Conservation (phyloP, 2,888 invertebrate genomes). For the Heliconius charithonia region DNA sequence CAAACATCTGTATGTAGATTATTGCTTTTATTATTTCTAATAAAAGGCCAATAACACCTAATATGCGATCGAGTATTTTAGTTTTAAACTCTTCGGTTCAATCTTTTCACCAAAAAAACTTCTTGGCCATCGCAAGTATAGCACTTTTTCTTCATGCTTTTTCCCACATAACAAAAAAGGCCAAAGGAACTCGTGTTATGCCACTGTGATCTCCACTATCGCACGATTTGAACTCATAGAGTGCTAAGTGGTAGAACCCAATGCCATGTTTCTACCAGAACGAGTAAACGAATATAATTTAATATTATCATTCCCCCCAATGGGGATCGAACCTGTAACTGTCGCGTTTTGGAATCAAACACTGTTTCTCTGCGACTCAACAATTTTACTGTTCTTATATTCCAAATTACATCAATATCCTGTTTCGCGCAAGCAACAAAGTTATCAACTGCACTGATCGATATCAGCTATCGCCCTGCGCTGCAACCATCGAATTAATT, state of each 20-base stretch:
- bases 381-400: background rate
- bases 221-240: background rate
- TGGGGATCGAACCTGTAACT: background rate
- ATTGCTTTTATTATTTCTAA: too few relatives aligned
- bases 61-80: too few relatives aligned
- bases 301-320: background rate
- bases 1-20: too few relatives aligned
- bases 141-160: too few relatives aligned
- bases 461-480: slow-evolving; percentile 8
- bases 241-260: background rate
- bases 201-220: too few relatives aligned
- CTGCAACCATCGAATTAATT: slow-evolving; percentile 8
- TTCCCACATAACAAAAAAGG: too few relatives aligned
- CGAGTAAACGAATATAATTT: background rate
- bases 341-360: background rate
- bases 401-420: background rate
- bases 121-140: too few relatives aligned
- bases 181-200: too few relatives aligned
- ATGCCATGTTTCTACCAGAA: background rate
- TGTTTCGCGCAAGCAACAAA: slow-evolving; percentile 13
- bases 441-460: slow-evolving; percentile 7
- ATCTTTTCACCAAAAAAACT: too few relatives aligned
- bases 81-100: too few relatives aligned
- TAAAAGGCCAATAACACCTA: too few relatives aligned
- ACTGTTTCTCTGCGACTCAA: background rate